Evolutionary conservation across 1,140 invertebrate species (phyloP), one percentile per base, ranked within the genome.

Genomic region (Philaenus spumarius): DNA sequence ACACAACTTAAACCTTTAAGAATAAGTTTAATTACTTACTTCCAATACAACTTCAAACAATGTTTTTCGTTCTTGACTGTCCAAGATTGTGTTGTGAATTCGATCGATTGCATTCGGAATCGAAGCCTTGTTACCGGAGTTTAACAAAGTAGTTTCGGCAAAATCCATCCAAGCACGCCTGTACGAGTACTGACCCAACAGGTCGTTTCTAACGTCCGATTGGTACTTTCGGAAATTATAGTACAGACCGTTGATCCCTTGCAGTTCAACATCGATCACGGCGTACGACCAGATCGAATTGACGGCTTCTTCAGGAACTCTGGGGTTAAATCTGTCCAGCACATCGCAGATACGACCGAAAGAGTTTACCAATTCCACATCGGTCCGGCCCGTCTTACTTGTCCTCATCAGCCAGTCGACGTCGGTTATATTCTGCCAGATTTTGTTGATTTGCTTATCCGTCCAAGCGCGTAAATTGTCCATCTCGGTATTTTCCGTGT

Each of bases 141-240:
- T 80, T 39, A 75, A 72, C 15, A 87, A 68, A 17, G 86, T 73
- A 0, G 76, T 75, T 37, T 84, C 77, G 0, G 81, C 77, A 42
- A 89, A 69, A 69, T 84, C 79, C 11, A 77, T 60, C 75, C 84
- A 82, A n/a, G 78, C 78, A 46, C 72, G 75, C 40, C 15, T 69
- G 78, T 19, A 74, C 72, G 15, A 30, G 26, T 30, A 30, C 26
- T 68, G 61, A 1, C 72, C 74, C 9, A 73, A 19, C 58, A 30
- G 9, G 9, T 30, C 26, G 26, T 30, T 30, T 30, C 9, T 3
- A 4, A 30, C 26, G 1, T 73, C 64, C 12, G 30, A 7, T 46
- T 80, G 74, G 62, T 82, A 80, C 48, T 77, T 69, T 2, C 80
- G 64, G 62, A 85, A 85, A 2, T 75, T 75, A 59, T 75, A 74